Evolutionary conservation across 2,888 invertebrate species (phyloP), one percentile per base, ranked within the genome.

Genomic region (Endotricha flammealis): DNA sequence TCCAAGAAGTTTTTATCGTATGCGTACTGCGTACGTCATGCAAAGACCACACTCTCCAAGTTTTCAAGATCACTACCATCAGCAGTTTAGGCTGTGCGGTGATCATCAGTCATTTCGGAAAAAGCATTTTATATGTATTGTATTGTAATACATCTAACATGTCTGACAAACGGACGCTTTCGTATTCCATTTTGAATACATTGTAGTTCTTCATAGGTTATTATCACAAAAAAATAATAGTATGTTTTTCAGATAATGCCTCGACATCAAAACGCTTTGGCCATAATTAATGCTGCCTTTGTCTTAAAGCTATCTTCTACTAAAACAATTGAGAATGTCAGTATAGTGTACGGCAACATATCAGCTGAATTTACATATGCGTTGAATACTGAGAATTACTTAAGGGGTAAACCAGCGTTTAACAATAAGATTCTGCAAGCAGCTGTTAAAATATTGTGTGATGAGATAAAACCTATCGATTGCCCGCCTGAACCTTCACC

Each of bases 261-360:
- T 0, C 81, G 93, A 46, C 90, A 91, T 22, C 93, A 93, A 73
- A 93, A 93, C 58, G 90, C 94, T 0, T 89, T 93, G 54, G 93
- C 94, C 0, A 91, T 92, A 39, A 91, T 95, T 0, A 94, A 94
- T 57, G 92, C 92, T 2, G 93, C 90, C 0, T 93, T 93, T 52
- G 76, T 91, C 0, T 57, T 93, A n/a, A 86, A 90, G 59, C 42
- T 91, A 3, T 51, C 61, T 38, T 44, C 73, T 32, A 60, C 82
- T 36, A 53, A 57, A 1, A 38, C 46, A 1, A 57, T 72, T 31
- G 57, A 58, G 40, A 52, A 44, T 1, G 90, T 91, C 0, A 79
- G 75, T 5, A 88, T 94, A 17, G 90, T 92, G 1, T 92, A 87
- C 47, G 93, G 93, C 0, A 91, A 91, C 22, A 92, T 94, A 13